Base-by-base conservation (phyloP, 2,888 invertebrate genomes). In the Scaptomyza parva region DNA sequence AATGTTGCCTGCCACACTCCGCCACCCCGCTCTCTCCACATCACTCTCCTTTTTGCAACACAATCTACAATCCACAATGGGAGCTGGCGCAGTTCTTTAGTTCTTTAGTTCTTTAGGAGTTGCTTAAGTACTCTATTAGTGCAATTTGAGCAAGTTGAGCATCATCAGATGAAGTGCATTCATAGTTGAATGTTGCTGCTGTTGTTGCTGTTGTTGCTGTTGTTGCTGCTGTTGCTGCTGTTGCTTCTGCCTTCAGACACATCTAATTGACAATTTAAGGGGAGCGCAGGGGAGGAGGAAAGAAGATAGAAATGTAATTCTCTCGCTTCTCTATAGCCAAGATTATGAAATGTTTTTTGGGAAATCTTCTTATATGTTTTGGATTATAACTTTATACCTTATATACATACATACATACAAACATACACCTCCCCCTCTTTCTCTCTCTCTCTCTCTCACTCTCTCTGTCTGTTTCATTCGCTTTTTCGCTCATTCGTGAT, bases 81-180 rank as follows among this genome's bases (percentile, higher is more conserved):
- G 39, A 66, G 48, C 39, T 44, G 12, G 30, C 43, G n/a, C n/a
- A n/a, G n/a, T n/a, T n/a, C n/a, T n/a, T n/a, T n/a, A n/a, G n/a
- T n/a, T n/a, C n/a, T n/a, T n/a, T n/a, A 63, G 22, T 52, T 45
- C 52, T 28, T 53, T 47, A 35, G 26, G 22, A 55, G 71, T 47
- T 57, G 73, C 62, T 57, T 80, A 84, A 82, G 85, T 82, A 86
- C 87, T 86, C 84, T 86, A 84, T 82, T 82, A 86, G 77, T 63
- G 77, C 72, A 81, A 74, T 78, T 76, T 73, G 30, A 48, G n/a
- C n/a, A n/a, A 51, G 58, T 59, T 48, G 41, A 62, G 61, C 55
- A 51, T 41, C 61, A 33, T 41, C 61, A 33, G 59, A 58, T 60
- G 44, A 39, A 58, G 66, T 66, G 69, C 67, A 43, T 68, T 51